Conservation (phyloP, 2,797 vertebrate genomes). For the Monodelphis domestica region DNA sequence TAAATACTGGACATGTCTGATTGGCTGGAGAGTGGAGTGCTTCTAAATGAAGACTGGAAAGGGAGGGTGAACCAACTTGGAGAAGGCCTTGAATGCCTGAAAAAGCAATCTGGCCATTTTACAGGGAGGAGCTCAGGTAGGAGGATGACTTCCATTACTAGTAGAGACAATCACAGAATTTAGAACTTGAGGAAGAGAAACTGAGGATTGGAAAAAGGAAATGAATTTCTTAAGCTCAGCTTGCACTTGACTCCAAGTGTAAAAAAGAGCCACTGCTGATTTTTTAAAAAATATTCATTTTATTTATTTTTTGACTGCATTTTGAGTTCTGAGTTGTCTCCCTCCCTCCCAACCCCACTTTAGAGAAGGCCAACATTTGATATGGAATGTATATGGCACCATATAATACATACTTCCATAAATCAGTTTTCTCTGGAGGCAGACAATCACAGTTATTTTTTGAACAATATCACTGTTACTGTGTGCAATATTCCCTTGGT, state of each 20-base stretch:
- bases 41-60: neutral
- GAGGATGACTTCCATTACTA: neutral
- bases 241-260: neutral
- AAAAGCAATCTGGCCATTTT: neutral
- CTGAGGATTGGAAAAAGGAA: neutral
- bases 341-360: neutral
- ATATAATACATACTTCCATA: neutral
- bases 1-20: neutral
- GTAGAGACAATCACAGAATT: neutral
- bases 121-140: neutral
- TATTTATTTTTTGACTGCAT: neutral
- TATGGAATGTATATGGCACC: neutral
- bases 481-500: too few species aligned
- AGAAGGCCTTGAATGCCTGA: neutral
- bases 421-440: neutral
- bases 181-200: neutral
- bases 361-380: neutral
- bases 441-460: too few species aligned
- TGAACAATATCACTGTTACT: too few species aligned
- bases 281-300: neutral
- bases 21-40: neutral
- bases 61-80: neutral
- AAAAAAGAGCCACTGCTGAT: neutral
- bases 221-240: neutral
- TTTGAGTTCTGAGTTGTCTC: neutral